These are phyloP conservation scores for Platyrinchus mystaceus DNA, from an alignment of 2,797 vertebrate genomes.

Conservation along the genomic window DNA sequence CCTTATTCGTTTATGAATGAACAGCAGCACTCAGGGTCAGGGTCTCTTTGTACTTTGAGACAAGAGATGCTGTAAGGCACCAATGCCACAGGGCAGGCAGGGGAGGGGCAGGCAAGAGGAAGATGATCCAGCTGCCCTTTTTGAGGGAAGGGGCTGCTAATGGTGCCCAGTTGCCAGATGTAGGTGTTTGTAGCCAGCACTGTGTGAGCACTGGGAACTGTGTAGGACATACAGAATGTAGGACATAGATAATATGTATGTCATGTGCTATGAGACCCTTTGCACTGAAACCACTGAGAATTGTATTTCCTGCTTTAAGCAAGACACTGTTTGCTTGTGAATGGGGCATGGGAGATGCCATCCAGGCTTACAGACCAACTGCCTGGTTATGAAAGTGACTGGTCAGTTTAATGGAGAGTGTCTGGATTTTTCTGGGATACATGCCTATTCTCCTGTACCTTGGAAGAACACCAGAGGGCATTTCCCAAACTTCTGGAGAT, in stretches of 20 bases:
- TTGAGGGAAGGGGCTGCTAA: neutral
- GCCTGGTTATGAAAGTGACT: neutral
- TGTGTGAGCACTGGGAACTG: neutral
- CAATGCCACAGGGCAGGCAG: neutral
- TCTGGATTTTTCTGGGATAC: neutral
- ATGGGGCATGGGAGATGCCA: neutral
- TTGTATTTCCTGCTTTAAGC: neutral
- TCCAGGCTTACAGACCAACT: neutral
- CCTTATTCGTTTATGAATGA: neutral
- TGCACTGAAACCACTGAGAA: rapidly evolving
- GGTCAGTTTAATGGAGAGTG: neutral
- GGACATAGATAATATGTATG: no score
- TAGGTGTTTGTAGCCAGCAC: neutral
- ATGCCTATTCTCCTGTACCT: neutral
- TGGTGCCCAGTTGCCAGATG: neutral
- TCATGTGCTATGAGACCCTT: neutral
- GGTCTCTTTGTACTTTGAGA: neutral
- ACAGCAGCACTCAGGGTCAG: neutral
- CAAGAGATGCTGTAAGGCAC: neutral
- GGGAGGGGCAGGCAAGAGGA: neutral
- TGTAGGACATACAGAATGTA: neutral
- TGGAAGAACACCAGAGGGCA: neutral
- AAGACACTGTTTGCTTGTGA: neutral
- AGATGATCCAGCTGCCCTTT: neutral
- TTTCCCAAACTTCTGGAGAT: neutral